These are phyloP conservation scores for Monodelphis domestica DNA, from an alignment of 2,797 vertebrate species.

Conservation along the genomic window DNA sequence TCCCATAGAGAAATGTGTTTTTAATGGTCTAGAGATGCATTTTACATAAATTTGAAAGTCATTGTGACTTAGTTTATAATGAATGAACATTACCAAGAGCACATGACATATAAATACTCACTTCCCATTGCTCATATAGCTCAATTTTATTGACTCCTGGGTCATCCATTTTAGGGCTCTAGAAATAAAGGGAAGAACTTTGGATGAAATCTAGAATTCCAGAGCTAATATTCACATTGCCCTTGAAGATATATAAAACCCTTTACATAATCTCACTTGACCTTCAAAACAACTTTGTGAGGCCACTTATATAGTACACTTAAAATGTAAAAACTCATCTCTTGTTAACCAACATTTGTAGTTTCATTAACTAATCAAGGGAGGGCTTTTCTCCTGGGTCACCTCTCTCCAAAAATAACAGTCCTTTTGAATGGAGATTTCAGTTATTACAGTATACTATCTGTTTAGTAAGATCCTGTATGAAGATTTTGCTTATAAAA, in stretches of 20 bases:
- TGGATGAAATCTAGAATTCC: slow-evolving; percentile 12
- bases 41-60: neutral
- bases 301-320: neutral
- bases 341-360: neutral
- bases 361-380: neutral
- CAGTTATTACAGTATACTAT: neutral
- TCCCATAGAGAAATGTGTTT: neutral
- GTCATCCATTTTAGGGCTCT: slow-evolving; percentile 39
- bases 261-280: neutral
- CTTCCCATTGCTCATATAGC: neutral
- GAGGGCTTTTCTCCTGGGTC: neutral
- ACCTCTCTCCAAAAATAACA: neutral
- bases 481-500: neutral
- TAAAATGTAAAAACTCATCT: neutral
- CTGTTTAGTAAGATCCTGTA: neutral
- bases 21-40: neutral
- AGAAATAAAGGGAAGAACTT: slow-evolving; percentile 11
- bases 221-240: neutral
- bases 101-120: neutral
- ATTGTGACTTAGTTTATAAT: slow-evolving; percentile 31
- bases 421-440: neutral
- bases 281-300: neutral
- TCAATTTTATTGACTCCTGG: slow-evolving; percentile 21
- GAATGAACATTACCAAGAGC: neutral
- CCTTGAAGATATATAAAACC: neutral